Conservation (phyloP, 64 coral and sea anemone genomes). For the Stichodactyla mertensii region DNA sequence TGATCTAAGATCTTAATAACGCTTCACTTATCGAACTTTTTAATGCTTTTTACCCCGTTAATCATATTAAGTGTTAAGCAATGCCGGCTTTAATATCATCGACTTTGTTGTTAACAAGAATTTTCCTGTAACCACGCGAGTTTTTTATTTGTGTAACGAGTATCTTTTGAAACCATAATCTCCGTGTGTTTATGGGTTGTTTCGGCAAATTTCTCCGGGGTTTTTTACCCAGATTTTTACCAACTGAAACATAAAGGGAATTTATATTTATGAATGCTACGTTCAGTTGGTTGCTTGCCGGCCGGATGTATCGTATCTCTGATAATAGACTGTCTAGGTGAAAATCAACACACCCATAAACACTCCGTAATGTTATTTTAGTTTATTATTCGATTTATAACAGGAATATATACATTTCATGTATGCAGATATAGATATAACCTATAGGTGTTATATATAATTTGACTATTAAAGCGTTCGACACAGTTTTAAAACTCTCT, state of each 20-base stretch:
- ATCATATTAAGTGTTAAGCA: background rate
- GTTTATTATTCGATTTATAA: background rate
- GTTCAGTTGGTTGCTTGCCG: background rate
- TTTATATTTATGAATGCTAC: background rate
- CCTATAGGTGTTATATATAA: background rate
- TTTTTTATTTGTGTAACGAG: background rate
- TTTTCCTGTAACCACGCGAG: background rate
- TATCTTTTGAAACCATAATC: background rate
- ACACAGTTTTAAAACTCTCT: too few relatives aligned
- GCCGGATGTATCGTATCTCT: background rate
- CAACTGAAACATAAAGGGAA: background rate
- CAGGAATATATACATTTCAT: background rate
- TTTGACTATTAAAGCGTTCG: background rate
- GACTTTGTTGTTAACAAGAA: background rate
- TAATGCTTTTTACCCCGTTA: background rate
- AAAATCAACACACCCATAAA: background rate
- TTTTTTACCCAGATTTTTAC: background rate
- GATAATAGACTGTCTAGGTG: background rate
- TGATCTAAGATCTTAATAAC: background rate
- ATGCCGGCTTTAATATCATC: background rate
- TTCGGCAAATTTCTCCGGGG: background rate
- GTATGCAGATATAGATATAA: background rate
- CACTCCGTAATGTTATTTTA: background rate
- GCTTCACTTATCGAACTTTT: background rate
- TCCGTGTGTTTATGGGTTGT: background rate